Evolutionary conservation across 2,888 invertebrate genomes (phyloP).

Genomic region (Drosophila eohydei): DNA sequence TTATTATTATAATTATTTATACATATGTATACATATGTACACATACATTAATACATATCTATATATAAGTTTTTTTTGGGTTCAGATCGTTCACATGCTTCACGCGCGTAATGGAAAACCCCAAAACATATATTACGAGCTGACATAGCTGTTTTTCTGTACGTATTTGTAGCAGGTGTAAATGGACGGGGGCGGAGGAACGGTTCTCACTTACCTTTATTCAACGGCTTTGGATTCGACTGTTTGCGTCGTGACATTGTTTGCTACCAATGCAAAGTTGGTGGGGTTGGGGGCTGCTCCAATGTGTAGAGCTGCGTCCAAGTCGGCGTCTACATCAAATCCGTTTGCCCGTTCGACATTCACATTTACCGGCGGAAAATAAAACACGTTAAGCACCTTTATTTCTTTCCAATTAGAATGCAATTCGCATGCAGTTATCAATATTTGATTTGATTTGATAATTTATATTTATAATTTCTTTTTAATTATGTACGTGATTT

Average conservation of each 20-base stretch:
- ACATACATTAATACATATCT: neutral
- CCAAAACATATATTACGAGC: conserved; percentile 55
- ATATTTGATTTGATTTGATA: conserved; percentile 20
- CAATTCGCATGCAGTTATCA: conserved; percentile 46
- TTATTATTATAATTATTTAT: conserved; percentile 1
- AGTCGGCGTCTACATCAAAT: conserved; percentile 67
- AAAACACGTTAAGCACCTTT: conserved; percentile 18
- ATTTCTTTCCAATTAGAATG: conserved; percentile 17
- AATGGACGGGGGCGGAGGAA: neutral
- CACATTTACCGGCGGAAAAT: conserved; percentile 65
- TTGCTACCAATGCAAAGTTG: conserved; percentile 60
- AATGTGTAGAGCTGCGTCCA: conserved; percentile 42
- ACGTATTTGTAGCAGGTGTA: conserved; percentile 31
- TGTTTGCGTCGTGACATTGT: conserved; percentile 97
- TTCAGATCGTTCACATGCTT: conserved; percentile 70
- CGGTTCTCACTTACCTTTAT: conserved; percentile 90
- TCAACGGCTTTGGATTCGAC: conserved; percentile 95
- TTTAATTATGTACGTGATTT: conserved; percentile 43
- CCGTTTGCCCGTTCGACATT: conserved; percentile 31
- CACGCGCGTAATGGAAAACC: conserved; percentile 27
- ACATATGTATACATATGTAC: neutral
- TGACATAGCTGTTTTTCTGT: conserved; percentile 60
- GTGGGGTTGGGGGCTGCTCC: conserved; percentile 46
- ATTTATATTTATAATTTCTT: conserved; percentile 31
- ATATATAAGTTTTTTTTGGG: neutral